Evolutionary conservation across 35 echinoderm and acorn worm species (phyloP).

Genomic region (Strongylocentrotus purpuratus): DNA sequence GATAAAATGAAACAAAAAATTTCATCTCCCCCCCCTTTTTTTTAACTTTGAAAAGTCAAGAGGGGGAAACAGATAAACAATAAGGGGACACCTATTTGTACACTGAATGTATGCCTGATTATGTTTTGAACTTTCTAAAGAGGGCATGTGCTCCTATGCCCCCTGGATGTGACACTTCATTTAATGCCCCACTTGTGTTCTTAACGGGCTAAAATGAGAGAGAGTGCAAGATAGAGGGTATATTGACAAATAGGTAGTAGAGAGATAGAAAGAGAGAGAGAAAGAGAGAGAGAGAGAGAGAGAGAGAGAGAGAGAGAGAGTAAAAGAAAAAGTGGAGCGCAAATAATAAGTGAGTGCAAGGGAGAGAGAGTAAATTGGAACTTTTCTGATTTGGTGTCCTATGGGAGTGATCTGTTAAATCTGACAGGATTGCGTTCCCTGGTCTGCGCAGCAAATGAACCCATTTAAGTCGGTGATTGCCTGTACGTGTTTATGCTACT

Average conservation of each 20-base stretch:
- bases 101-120: too few relatives aligned
- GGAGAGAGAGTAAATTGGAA: background rate
- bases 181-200: too few relatives aligned
- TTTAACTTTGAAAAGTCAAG: too few relatives aligned
- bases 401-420: background rate
- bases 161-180: too few relatives aligned
- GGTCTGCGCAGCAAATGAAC: background rate
- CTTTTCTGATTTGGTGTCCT: background rate
- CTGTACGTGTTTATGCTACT: background rate
- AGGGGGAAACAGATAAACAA: background rate
- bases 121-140: too few relatives aligned
- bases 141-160: too few relatives aligned
- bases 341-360: background rate
- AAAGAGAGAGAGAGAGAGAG: background rate
- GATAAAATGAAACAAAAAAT: too few relatives aligned
- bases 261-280: background rate
- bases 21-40: too few relatives aligned
- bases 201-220: background rate
- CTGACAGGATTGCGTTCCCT: background rate
- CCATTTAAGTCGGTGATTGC: background rate
- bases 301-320: background rate
- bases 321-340: background rate
- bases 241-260: background rate
- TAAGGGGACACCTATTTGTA: too few relatives aligned
- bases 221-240: background rate